Evolutionary conservation across 2,113 vertebrate genomes (phyloP), one percentile per base, ranked within the genome.

Genomic region (Otus sunia): DNA sequence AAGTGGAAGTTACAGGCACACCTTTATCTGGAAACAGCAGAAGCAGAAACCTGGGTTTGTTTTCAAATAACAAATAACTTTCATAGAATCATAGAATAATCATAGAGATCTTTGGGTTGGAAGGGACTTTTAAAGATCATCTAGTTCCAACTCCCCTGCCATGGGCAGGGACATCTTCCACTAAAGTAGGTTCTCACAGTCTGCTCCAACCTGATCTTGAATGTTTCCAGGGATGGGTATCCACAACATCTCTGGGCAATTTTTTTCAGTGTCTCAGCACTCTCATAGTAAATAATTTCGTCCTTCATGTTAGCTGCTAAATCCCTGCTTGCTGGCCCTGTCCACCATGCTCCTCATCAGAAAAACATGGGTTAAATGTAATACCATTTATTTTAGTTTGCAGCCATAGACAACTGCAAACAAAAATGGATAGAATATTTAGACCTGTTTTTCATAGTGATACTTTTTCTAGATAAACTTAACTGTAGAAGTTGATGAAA

Each of bases 141-240:
- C 20, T 43, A 15, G 4, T 63, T 75, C 6, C 13, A 62, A 11
- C 0, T 1, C 0, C 25, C 20, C 30, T 72, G 10, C 17, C 2
- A 3, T 19, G 6, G 12, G 19, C 45, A 36, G 29, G 34, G 17
- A 36, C 3, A 55, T 34, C 30, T 76, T 92, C 19, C 26, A 37
- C 11, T 66, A 82, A 29, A 26, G 58, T 34, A n/a, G 1, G 2
- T 60, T 71, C 36, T 74, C 45, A 78, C 78, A 62, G n/a, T 32
- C 20, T 52, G 7, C 3, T 78, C 20, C 34, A 56, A 20, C 1
- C 4, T 49, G 8, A 58, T 37, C 13, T 60, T 49, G 4, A 66
- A 49, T 47, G 5, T 39, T 66, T 92, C 21, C 34, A 60, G 5
- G 10, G 27, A 52, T 17, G 26, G 11, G 3, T 37, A 69, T 66